Conservation (phyloP, 2,888 invertebrate species). For the Biston stratarius region DNA sequence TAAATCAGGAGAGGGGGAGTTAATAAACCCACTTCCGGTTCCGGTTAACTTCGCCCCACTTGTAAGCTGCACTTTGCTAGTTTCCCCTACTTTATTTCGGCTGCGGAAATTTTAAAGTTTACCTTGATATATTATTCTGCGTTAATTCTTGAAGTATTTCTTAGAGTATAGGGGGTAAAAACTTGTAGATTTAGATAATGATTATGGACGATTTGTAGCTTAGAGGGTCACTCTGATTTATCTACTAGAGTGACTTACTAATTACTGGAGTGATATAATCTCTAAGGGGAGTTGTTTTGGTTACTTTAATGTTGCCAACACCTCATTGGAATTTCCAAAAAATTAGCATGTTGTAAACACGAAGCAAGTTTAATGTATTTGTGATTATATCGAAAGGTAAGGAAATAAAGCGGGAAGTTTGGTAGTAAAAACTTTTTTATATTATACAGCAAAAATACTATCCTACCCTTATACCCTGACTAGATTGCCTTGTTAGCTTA, state of each 20-base stretch:
- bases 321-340: conserved; percentile 8
- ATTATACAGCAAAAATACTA: no score
- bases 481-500: no score
- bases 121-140: conserved; percentile 32
- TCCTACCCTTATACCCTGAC: no score
- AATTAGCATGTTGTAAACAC: background rate
- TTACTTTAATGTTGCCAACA: background rate
- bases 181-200: conserved; percentile 40
- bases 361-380: background rate
- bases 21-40: conserved; percentile 69
- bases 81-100: conserved; percentile 35
- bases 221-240: conserved; percentile 30
- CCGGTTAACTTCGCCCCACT: conserved; percentile 48
- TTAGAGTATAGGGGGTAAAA: conserved; percentile 28
- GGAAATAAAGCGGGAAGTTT: background rate
- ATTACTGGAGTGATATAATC: conserved; percentile 25
- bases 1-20: conserved; percentile 70
- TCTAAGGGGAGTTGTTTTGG: background rate
- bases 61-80: conserved; percentile 45
- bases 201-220: conserved; percentile 34
- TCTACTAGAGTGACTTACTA: conserved; percentile 25
- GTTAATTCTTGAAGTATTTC: conserved; percentile 10
- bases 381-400: background rate
- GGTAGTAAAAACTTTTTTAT: no score
- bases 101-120: conserved; percentile 43